Conservation (phyloP, 1,140 invertebrate species). For the Leptestheria dahalacensis region DNA sequence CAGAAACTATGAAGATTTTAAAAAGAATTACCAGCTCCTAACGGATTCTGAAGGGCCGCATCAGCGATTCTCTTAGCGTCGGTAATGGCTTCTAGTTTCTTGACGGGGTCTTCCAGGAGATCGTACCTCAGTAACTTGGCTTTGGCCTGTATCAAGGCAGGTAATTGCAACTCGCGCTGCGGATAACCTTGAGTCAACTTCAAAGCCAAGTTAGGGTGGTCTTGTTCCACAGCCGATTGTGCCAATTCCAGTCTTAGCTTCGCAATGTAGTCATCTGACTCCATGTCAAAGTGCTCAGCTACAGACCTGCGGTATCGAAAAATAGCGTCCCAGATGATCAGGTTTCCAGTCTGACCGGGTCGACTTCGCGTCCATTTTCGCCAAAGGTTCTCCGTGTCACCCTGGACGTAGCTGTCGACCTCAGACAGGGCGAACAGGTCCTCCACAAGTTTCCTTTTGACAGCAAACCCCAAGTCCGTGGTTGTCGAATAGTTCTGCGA, state of each 20-base stretch:
- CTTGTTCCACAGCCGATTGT: background rate
- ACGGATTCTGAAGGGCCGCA: background rate
- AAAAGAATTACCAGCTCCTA: background rate
- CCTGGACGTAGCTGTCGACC: background rate
- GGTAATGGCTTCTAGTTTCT: background rate
- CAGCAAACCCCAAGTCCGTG: background rate
- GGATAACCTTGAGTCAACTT: background rate
- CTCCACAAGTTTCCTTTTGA: background rate
- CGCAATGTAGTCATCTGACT: background rate
- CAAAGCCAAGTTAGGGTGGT: background rate
- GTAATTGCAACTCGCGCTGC: background rate
- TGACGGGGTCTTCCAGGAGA: background rate
- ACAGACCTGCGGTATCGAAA: background rate
- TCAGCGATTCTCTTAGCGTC: background rate
- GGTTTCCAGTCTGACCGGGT: background rate
- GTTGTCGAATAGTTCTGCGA: background rate
- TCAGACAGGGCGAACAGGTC: background rate
- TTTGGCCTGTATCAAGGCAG: background rate
- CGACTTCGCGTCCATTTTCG: background rate
- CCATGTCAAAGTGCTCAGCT: background rate
- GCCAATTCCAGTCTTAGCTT: background rate
- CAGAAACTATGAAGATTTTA: no score
- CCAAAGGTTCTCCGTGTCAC: background rate
- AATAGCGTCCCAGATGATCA: slow-evolving; percentile 2
- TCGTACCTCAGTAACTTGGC: background rate